phyloP scores from a whole-genome alignment of 2,888 invertebrate genomes.

The Onthophagus sagittarius region DNA sequence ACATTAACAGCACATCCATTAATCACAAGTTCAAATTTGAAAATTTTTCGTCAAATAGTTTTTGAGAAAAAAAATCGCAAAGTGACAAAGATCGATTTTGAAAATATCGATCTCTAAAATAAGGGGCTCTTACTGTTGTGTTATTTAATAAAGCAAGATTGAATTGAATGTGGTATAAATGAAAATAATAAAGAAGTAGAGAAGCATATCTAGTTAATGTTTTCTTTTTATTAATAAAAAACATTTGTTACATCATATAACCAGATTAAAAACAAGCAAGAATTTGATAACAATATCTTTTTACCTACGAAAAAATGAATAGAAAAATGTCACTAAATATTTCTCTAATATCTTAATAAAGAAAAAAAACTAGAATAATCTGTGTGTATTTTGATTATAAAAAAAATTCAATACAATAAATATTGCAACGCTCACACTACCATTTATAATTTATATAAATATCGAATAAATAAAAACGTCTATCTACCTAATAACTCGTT shows the following conservation, averaged over 20 bases:
- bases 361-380: neutral
- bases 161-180: constrained; percentile 6
- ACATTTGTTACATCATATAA: constrained; percentile 47
- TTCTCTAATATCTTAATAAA: neutral
- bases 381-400: neutral
- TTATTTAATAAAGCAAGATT: too few relatives aligned
- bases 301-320: neutral
- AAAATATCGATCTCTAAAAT: too few relatives aligned
- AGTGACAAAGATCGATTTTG: too few relatives aligned
- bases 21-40: too few relatives aligned
- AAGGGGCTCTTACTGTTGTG: too few relatives aligned
- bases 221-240: constrained; percentile 41
- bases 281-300: constrained; percentile 20
- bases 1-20: too few relatives aligned
- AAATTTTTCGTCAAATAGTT: too few relatives aligned
- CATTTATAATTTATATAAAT: neutral
- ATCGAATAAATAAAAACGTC: neutral
- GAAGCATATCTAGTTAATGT: constrained; percentile 6
- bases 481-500: neutral
- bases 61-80: too few relatives aligned
- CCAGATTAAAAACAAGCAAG: constrained; percentile 37
- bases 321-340: neutral
- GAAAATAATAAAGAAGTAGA: neutral
- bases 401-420: neutral
- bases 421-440: neutral